Percentiles rank a stretch among this genome's conserved stretches.
Evolutionary conservation across 2,797 vertebrate species (phyloP).

Genomic region (Fundulus diaphanus): DNA sequence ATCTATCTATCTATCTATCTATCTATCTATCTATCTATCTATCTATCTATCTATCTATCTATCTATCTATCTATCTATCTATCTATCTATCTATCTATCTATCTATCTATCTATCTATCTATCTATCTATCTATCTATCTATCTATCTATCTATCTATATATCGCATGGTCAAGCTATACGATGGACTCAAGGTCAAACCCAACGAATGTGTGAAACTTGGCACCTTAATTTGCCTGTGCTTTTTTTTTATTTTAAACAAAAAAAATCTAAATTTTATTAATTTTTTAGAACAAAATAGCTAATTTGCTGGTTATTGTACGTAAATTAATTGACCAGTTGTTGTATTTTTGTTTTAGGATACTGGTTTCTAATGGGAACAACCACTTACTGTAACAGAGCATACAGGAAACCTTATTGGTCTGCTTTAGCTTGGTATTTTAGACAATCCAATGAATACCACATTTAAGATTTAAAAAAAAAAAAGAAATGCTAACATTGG

Average conservation of each 20-base stretch:
- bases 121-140: too few species aligned
- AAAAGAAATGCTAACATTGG: conserved; percentile 48
- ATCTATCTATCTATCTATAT: too few species aligned
- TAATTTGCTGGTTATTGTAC: background rate
- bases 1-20: background rate
- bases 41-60: too few species aligned
- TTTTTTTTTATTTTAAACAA: conserved; percentile 3
- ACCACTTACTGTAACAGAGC: background rate
- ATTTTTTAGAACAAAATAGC: background rate
- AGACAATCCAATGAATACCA: background rate
- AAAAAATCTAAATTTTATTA: background rate
- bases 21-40: too few species aligned
- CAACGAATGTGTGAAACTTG: too few species aligned
- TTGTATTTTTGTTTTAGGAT: background rate
- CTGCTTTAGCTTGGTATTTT: background rate
- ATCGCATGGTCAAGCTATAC: too few species aligned
- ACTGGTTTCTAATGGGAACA: background rate
- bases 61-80: too few species aligned
- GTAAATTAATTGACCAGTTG: background rate
- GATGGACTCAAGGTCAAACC: too few species aligned
- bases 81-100: too few species aligned
- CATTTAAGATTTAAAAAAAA: background rate
- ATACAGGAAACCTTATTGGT: background rate
- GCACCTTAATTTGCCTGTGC: too few species aligned
- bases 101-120: background rate